These are phyloP conservation scores for Cyaniris semiargus DNA, from an alignment of 2,888 invertebrate species.

Conservation along the genomic window DNA sequence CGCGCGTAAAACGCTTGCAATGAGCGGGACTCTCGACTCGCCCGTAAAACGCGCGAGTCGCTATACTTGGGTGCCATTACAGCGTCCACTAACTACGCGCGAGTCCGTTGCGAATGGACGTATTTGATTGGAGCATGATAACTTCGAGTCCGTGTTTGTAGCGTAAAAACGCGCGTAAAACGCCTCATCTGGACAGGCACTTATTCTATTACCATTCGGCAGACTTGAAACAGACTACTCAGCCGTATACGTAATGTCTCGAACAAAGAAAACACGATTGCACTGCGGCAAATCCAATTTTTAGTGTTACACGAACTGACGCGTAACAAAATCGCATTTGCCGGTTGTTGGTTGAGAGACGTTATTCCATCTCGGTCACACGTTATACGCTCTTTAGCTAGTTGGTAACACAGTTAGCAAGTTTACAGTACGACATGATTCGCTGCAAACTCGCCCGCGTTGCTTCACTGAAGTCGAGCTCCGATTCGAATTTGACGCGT, in stretches of 20 bases:
- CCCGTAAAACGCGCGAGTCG: too few relatives aligned
- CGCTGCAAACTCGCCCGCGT: conserved; percentile 32
- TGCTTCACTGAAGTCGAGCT: not conserved
- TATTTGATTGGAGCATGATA: too few relatives aligned
- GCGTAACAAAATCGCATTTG: conserved; percentile 37
- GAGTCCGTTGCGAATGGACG: too few relatives aligned
- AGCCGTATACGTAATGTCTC: not conserved
- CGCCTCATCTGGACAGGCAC: too few relatives aligned
- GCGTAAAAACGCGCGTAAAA: too few relatives aligned
- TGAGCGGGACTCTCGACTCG: too few relatives aligned
- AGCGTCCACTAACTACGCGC: too few relatives aligned
- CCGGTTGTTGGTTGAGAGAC: conserved; percentile 49
- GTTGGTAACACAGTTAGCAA: conserved; percentile 60
- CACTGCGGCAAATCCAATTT: conserved; percentile 49
- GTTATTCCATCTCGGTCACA: conserved; percentile 51
- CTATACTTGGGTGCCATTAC: too few relatives aligned
- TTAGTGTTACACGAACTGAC: conserved; percentile 35
- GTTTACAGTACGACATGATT: conserved; percentile 45
- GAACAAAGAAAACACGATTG: conserved; percentile 19
- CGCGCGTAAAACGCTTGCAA: too few relatives aligned
- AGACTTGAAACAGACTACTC: not conserved
- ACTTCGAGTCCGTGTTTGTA: too few relatives aligned
- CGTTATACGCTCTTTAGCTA: conserved; percentile 60
- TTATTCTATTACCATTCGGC: not conserved
- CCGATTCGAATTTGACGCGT: not conserved